These are phyloP conservation scores for Trichonephila clavata DNA, from an alignment of 1,140 invertebrate genomes.

Conservation along the genomic window DNA sequence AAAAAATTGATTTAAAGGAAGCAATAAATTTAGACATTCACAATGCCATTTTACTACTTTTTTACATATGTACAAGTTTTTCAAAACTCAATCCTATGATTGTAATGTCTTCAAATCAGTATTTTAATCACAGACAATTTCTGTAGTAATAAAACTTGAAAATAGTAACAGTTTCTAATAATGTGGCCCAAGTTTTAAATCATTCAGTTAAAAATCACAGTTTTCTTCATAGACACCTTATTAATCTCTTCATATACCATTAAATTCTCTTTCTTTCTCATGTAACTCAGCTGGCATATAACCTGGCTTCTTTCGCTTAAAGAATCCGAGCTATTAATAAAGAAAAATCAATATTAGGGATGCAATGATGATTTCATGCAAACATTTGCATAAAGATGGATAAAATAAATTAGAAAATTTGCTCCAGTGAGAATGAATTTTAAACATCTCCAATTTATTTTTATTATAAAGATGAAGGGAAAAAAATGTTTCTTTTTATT, in stretches of 20 bases:
- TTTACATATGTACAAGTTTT: constrained; percentile 50
- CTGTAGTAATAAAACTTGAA: constrained; percentile 30
- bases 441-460: no score
- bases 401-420: no score
- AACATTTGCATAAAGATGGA: no score
- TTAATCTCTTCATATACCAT: constrained; percentile 50
- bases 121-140: constrained; percentile 41
- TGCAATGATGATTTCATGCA: neutral
- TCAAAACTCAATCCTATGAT: constrained; percentile 7
- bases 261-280: constrained; percentile 77
- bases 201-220: constrained; percentile 63
- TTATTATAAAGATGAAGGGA: no score
- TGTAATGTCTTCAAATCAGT: constrained; percentile 31
- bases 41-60: neutral
- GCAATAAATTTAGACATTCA: neutral
- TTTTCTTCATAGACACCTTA: constrained; percentile 26
- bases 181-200: constrained; percentile 27
- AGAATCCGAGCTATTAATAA: constrained; percentile 87
- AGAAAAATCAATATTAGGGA: neutral
- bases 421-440: no score
- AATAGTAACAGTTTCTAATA: neutral
- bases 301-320: constrained; percentile 86
- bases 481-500: no score
- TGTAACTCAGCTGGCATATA: constrained; percentile 77
- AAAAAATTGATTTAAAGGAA: neutral